phyloP scores from a whole-genome alignment of 2,797 vertebrate species.

The Diceros bicornis region DNA sequence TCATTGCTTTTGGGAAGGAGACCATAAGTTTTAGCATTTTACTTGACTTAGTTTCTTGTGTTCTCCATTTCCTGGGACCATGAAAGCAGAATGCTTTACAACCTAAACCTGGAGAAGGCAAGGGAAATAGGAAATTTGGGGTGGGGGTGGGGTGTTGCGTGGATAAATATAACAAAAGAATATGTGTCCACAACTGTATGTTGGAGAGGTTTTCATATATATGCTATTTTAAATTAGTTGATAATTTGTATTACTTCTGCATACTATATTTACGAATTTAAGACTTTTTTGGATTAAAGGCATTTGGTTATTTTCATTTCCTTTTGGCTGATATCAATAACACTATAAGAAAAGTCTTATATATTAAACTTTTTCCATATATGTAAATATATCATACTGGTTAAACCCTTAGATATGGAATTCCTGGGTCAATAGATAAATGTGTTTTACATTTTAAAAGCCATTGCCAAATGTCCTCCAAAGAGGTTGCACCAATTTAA shows the following conservation, averaged over 20 bases:
- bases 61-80: neutral
- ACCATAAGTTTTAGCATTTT: neutral
- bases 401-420: conserved; percentile 42
- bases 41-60: neutral
- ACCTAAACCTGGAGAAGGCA: neutral
- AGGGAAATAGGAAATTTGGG: neutral
- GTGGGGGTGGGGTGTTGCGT: rapidly evolving
- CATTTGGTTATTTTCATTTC: neutral
- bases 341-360: neutral
- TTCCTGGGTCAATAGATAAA: conserved; percentile 22
- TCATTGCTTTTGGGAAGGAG: neutral
- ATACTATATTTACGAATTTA: neutral
- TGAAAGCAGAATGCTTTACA: neutral
- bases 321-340: neutral
- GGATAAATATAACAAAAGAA: neutral
- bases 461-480: neutral
- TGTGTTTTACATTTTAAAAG: neutral
- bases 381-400: neutral
- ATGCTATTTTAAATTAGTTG: neutral
- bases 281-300: neutral
- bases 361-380: neutral
- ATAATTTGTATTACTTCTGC: neutral
- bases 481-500: conserved; percentile 24
- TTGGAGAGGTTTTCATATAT: neutral
- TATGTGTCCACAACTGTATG: neutral